These are phyloP conservation scores for Mallateleia sp. DNA, from an alignment of 2,888 invertebrate genomes.

Conservation along the genomic window DNA sequence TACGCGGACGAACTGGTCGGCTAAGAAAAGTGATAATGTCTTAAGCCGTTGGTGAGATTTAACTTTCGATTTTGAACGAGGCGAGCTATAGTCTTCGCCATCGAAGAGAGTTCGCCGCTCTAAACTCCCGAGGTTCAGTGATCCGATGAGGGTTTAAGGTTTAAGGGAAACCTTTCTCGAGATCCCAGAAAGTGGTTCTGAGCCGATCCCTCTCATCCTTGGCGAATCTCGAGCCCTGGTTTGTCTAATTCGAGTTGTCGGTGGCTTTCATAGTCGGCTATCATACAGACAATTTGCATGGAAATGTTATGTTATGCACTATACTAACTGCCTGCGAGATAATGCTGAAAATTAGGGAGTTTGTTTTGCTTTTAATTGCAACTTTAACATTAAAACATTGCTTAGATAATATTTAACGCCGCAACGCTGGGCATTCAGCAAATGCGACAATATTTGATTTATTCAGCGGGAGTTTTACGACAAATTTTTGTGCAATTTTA, in stretches of 20 bases:
- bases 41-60: slow-evolving; percentile 91
- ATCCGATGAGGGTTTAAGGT: slow-evolving; percentile 88
- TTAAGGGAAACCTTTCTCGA: slow-evolving; percentile 87
- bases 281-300: slow-evolving; percentile 75
- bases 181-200: slow-evolving; percentile 87
- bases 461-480: background rate
- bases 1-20: slow-evolving; percentile 82
- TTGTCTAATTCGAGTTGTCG: slow-evolving; percentile 89
- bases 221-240: slow-evolving; percentile 86
- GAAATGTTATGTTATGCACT: slow-evolving; percentile 73
- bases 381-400: slow-evolving; percentile 28
- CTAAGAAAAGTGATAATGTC: slow-evolving; percentile 93
- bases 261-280: slow-evolving; percentile 80
- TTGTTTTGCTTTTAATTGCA: slow-evolving; percentile 64
- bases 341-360: slow-evolving; percentile 58
- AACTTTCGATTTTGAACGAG: slow-evolving; percentile 87
- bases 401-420: slow-evolving; percentile 26
- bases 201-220: slow-evolving; percentile 88
- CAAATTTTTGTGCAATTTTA: background rate
- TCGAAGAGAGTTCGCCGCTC: slow-evolving; percentile 85
- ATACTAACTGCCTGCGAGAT: slow-evolving; percentile 65
- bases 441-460: background rate
- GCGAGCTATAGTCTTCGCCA: slow-evolving; percentile 79
- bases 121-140: slow-evolving; percentile 86
- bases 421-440: background rate